phyloP scores from a whole-genome alignment of 64 coral and sea anemone genomes.

The Dendrophyllia cribrosa region DNA sequence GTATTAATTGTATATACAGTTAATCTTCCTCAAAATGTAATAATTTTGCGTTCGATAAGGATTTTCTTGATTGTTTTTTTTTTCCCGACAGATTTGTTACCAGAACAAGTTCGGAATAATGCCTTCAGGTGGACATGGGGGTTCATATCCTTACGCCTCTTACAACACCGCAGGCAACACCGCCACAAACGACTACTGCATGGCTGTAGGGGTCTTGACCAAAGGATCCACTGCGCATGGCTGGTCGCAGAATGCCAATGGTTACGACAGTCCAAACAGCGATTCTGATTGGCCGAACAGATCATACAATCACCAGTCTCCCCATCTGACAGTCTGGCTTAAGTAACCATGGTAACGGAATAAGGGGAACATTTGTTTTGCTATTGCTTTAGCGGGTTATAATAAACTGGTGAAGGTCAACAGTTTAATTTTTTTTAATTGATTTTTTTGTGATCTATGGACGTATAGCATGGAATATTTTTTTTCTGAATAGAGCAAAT shows the following conservation, averaged over 20 bases:
- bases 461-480: no score
- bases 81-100: slow-evolving; percentile 24
- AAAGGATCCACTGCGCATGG: slow-evolving; percentile 56
- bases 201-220: slow-evolving; percentile 66
- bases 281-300: slow-evolving; percentile 75
- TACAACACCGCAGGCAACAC: slow-evolving; percentile 55
- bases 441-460: no score
- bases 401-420: no score
- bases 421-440: no score
- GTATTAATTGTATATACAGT: no score
- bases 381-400: not conserved
- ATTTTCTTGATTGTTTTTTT: not conserved
- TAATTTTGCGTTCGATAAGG: no score
- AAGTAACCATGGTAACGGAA: slow-evolving; percentile 25
- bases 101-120: slow-evolving; percentile 74
- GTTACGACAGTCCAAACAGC: slow-evolving; percentile 60
- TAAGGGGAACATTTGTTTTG: not conserved
- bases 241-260: slow-evolving; percentile 65
- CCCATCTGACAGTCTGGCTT: slow-evolving; percentile 62
- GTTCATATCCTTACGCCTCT: slow-evolving; percentile 54
- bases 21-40: no score
- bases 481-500: no score
- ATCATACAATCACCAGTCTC: slow-evolving; percentile 48
- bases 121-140: not conserved
- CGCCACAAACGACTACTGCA: slow-evolving; percentile 57